Evolutionary conservation across 2,113 vertebrate species (phyloP).

Genomic region (Glaucomys volans): DNA sequence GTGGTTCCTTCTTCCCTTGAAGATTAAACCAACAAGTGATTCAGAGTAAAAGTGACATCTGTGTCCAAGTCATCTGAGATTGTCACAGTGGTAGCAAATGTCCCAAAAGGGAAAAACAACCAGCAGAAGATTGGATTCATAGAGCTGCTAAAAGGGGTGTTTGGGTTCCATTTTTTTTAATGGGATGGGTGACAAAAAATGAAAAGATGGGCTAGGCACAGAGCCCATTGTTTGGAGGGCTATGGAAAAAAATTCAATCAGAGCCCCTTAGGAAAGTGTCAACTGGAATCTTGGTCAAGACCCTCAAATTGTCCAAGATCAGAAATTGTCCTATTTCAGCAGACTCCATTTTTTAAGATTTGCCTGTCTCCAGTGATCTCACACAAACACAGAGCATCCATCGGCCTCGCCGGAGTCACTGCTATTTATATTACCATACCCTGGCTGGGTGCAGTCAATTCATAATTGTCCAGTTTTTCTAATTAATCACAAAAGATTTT

Average conservation of each 20-base stretch:
- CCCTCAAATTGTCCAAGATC: constrained; percentile 81
- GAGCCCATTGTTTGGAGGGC: constrained; percentile 61
- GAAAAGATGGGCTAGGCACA: not conserved
- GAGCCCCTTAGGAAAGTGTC: constrained; percentile 81
- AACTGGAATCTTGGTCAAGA: constrained; percentile 78
- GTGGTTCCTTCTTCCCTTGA: not conserved
- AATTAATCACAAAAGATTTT: constrained; percentile 97
- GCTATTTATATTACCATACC: constrained; percentile 91
- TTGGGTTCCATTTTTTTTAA: not conserved
- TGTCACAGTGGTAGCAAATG: not conserved
- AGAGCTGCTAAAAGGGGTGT: not conserved
- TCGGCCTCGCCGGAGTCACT: constrained; percentile 89
- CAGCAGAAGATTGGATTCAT: constrained; percentile 14
- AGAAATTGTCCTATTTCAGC: constrained; percentile 85
- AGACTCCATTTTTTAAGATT: constrained; percentile 84
- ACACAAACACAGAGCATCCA: constrained; percentile 84
- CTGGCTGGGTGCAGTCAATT: constrained; percentile 91
- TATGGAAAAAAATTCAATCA: constrained; percentile 72
- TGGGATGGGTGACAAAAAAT: rapidly evolving
- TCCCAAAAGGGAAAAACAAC: not conserved
- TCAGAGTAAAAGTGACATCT: not conserved
- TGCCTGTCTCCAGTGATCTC: constrained; percentile 84
- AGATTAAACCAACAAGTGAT: constrained; percentile 61
- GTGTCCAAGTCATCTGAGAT: not conserved
- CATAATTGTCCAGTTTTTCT: constrained; percentile 95